Base-by-base conservation (phyloP, 2,888 invertebrate species). In the Dolichopus griseipennis region DNA sequence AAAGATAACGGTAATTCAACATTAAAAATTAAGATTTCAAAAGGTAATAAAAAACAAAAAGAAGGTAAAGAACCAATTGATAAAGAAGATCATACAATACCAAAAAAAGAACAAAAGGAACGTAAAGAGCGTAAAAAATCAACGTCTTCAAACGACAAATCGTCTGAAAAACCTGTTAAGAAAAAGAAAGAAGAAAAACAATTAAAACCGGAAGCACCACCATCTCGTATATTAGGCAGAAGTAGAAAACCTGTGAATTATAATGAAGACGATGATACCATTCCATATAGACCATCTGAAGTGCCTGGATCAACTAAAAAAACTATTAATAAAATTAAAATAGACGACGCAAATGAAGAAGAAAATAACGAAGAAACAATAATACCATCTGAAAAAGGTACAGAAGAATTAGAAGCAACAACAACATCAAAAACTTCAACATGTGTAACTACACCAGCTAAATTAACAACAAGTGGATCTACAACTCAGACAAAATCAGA, bases 191-290 rank as follows among this genome's bases (percentile, higher is more conserved):
- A 77, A 73, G 77, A 78, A 68, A 79, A 78, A 71, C 78, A 78
- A 73, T 72, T 79, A 1, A 79, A 78, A 67, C 79, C 78, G 7
- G 80, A 78, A 71, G 77, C 78, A 67, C 76, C 77, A 22, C 80
- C 80, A 0, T 79, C 81, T 0, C 74, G 81, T 7, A 72, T 80
- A 1, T 73, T 78, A 69, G 78, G 79, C 5, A 76, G 87, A 15
- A 85, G 86, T 74, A 84, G 87, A 72, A 87, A 86, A 78, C 83
- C 85, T 27, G 85, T 87, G 61, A 87, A 87, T 77, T 87, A 87
- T 81, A 85, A 87, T 71, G 87, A 87, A 77, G 86, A 87, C 62
- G 80, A 81, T 61, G 81, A 79, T 64, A n/a, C 64, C 33, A 64
- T 64, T 34, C 64, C 64, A 34, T 64, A 64, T 20, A 22, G 63